A percentile compares a stretch with the other conserved stretches of the same genome.
Evolutionary conservation across 2,797 vertebrate genomes (phyloP).

Genomic region (Coreius guichenoti): DNA sequence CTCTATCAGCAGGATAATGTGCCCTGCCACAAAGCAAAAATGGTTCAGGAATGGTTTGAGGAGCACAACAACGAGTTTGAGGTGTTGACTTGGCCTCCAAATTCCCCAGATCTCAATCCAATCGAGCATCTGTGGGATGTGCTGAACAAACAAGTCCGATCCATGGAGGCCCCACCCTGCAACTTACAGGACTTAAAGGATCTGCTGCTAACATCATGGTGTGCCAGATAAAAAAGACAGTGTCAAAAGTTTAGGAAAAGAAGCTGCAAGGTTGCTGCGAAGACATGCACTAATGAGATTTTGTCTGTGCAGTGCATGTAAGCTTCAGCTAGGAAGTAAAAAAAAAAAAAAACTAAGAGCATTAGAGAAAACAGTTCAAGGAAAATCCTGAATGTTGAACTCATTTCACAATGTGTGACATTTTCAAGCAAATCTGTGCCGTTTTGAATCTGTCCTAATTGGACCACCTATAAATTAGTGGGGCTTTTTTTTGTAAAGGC

Average conservation of each 20-base stretch:
- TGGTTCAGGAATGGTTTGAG: no score
- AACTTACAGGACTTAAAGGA: no score
- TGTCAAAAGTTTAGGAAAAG: constrained; percentile 20
- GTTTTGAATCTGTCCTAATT: background rate
- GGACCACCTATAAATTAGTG: background rate
- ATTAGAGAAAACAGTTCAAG: constrained; percentile 18
- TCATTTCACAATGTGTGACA: background rate
- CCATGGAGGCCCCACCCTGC: no score
- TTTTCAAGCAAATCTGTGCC: background rate
- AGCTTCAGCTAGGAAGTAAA: background rate
- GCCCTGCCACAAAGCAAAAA: no score
- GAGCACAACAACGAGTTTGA: no score
- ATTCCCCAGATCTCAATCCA: no score
- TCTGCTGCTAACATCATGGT: no score
- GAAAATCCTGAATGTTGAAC: background rate
- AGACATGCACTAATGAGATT: background rate
- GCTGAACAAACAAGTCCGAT: no score
- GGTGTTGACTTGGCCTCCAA: no score
- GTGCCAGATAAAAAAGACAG: no score
- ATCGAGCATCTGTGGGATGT: no score
- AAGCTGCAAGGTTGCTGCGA: constrained; percentile 7
- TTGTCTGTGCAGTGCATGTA: background rate
- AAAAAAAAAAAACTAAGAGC: background rate
- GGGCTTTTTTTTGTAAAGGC: background rate
- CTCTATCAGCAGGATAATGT: no score